Conservation (phyloP, 2,888 invertebrate genomes). For the Tortrix viridana region DNA sequence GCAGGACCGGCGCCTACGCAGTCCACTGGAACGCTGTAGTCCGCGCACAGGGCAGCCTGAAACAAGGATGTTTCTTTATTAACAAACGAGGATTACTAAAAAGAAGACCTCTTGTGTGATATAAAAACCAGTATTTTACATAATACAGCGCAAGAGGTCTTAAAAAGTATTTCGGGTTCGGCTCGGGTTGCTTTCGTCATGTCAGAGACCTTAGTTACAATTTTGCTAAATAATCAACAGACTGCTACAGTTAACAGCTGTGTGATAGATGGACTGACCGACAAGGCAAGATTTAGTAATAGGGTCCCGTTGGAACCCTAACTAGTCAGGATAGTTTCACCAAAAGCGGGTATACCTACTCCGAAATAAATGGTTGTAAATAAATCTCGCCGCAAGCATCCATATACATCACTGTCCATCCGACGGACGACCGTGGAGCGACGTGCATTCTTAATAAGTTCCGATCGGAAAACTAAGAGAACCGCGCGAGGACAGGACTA, state of each 20-base stretch:
- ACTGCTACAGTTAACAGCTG: too few species aligned
- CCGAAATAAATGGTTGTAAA: slow-evolving; percentile 24
- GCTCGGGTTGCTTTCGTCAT: too few species aligned
- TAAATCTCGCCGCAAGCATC: slow-evolving; percentile 32
- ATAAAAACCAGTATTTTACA: too few species aligned
- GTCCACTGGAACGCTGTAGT: slow-evolving; percentile 94
- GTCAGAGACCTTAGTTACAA: too few species aligned
- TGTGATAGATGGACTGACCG: too few species aligned
- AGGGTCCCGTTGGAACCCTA: background rate
- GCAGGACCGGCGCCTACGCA: slow-evolving; percentile 89
- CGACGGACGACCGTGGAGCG: slow-evolving; percentile 26
- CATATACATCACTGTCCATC: slow-evolving; percentile 32
- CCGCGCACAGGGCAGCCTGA: slow-evolving; percentile 93
- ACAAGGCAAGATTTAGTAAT: too few species aligned
- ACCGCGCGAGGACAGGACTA: slow-evolving; percentile 46
- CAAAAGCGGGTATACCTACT: slow-evolving; percentile 16
- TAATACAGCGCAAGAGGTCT: too few species aligned
- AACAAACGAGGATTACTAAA: background rate
- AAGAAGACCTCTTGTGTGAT: too few species aligned
- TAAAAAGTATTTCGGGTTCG: too few species aligned
- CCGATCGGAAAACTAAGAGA: slow-evolving; percentile 58
- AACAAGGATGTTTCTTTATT: slow-evolving; percentile 51
- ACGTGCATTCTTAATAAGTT: slow-evolving; percentile 34
- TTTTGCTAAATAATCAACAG: too few species aligned
- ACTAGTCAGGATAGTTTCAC: slow-evolving; percentile 17